These are phyloP conservation scores for Hydractinia symbiolongicarpus DNA, from an alignment of 30 jellyfish, hydroid and myxozoan genomes.

Conservation along the genomic window DNA sequence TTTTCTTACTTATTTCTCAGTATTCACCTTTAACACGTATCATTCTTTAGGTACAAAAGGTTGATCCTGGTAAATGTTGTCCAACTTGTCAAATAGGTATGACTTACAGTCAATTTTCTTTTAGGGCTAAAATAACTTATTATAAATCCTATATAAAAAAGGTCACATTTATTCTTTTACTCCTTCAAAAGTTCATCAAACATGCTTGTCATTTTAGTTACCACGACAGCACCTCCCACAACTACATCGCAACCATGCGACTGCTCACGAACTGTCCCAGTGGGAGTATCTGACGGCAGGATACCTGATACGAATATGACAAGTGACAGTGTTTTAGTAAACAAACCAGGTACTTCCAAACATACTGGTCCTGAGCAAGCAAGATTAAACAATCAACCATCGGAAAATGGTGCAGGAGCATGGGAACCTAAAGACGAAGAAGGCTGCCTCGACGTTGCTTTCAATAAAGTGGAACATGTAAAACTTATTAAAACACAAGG, in stretches of 20 bases:
- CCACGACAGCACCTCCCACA: constrained; percentile 4
- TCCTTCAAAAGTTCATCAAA: too few relatives aligned
- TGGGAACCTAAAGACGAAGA: constrained; percentile 36
- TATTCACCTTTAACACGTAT: too few relatives aligned
- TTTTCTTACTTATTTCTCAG: too few relatives aligned
- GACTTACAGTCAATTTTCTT: too few relatives aligned
- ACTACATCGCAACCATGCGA: constrained; percentile 23
- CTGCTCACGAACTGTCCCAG: constrained; percentile 18
- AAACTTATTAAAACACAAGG: constrained; percentile 40
- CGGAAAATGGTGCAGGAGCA: constrained; percentile 38
- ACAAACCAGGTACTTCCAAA: constrained; percentile 14
- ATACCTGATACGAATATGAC: constrained; percentile 9
- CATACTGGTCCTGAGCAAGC: constrained; percentile 36
- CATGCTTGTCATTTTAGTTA: too few relatives aligned
- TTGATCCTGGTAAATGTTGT: too few relatives aligned
- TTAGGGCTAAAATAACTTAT: too few relatives aligned
- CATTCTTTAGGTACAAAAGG: too few relatives aligned
- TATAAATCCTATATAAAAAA: too few relatives aligned
- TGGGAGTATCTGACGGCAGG: constrained; percentile 36
- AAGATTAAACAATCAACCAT: constrained; percentile 28
- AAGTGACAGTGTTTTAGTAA: background rate
- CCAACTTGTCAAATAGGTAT: too few relatives aligned
- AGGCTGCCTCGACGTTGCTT: constrained; percentile 24
- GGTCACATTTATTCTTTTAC: too few relatives aligned
- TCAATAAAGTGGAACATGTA: constrained; percentile 25